phyloP scores from a whole-genome alignment of 2,888 invertebrate species.

The Erebia palarica region DNA sequence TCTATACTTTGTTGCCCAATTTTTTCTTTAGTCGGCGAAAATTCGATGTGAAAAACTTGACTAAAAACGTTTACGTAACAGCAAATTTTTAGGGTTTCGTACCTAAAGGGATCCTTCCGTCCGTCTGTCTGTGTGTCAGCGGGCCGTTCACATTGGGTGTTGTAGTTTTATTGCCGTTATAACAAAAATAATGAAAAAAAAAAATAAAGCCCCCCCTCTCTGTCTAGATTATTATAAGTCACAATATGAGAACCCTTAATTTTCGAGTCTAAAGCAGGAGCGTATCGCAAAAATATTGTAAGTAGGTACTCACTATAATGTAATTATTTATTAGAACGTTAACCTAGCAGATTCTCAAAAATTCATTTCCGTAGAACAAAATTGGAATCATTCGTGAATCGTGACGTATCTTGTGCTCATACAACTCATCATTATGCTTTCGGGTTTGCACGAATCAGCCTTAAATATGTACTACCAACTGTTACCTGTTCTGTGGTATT shows the following conservation, averaged over 20 bases:
- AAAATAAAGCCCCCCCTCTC: no score
- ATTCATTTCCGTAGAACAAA: not conserved
- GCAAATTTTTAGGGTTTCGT: no score
- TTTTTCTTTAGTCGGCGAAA: slow-evolving; percentile 10
- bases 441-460: no score
- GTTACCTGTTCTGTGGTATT: no score
- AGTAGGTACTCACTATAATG: not conserved
- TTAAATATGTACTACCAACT: no score
- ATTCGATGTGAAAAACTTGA: slow-evolving; percentile 5
- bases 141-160: no score
- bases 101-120: no score
- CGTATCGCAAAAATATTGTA: not conserved
- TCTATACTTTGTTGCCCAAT: not conserved
- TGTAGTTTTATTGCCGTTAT: no score
- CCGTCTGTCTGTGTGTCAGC: no score
- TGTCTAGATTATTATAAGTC: no score
- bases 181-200: no score
- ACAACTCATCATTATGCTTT: slow-evolving; percentile 11
- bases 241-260: not conserved
- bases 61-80: not conserved
- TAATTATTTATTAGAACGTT: not conserved
- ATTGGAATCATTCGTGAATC: not conserved
- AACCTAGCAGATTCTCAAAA: not conserved
- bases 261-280: not conserved
- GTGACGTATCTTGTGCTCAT: slow-evolving; percentile 5